These are phyloP conservation scores for Vombatus ursinus DNA, from an alignment of 2,113 vertebrate genomes.

Conservation along the genomic window DNA sequence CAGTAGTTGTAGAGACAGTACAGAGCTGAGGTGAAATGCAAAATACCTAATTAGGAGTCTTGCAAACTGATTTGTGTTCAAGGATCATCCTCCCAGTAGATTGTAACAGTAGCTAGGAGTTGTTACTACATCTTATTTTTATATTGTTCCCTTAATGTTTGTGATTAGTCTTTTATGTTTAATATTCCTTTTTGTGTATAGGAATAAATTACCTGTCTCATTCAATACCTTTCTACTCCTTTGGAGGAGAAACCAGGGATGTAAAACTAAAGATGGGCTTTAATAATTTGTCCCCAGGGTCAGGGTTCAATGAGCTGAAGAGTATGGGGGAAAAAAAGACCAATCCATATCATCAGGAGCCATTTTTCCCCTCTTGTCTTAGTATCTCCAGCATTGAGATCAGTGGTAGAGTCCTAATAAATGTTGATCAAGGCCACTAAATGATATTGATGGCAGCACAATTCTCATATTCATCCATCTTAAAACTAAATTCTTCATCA, in stretches of 20 bases:
- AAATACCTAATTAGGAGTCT: neutral
- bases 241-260: neutral
- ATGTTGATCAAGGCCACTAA: neutral
- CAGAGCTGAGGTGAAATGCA: neutral
- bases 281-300: neutral
- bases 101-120: neutral
- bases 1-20: neutral
- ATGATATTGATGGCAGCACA: neutral
- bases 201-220: neutral
- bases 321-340: no score
- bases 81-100: neutral
- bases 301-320: neutral
- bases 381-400: neutral
- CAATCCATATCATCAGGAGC: no score
- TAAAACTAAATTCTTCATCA: neutral
- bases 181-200: neutral
- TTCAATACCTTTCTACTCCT: neutral
- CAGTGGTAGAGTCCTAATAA: neutral
- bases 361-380: neutral
- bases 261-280: neutral
- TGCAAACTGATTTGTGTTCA: neutral
- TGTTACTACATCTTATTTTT: neutral
- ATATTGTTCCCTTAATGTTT: neutral
- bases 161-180: neutral
- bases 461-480: neutral